Evolutionary conservation across 2,113 vertebrate genomes (phyloP).

Genomic region (Rhizomys pruinosus): DNA sequence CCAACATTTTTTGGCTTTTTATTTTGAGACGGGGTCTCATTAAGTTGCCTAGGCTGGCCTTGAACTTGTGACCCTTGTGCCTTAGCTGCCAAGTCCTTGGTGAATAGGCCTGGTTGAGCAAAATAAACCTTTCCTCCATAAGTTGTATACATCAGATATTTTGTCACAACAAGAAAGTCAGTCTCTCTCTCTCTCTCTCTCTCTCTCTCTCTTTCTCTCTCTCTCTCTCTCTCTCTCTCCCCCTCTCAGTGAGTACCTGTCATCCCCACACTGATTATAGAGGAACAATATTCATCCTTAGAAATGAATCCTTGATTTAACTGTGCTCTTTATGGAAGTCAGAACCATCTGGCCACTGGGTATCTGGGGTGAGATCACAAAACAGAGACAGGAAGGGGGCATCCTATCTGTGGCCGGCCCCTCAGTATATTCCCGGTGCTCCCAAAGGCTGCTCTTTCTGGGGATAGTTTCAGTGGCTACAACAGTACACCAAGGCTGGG

Average conservation of each 20-base stretch:
- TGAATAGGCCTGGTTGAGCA: not conserved
- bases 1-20: not conserved
- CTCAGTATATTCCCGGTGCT: no score
- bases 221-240: no score
- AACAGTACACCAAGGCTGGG: not conserved
- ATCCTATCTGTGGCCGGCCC: not conserved
- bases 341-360: not conserved
- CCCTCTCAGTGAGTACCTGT: no score
- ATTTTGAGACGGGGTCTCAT: not conserved
- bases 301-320: not conserved
- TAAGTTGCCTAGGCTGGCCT: not conserved
- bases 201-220: no score
- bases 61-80: not conserved
- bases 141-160: not conserved
- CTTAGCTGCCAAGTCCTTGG: not conserved
- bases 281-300: not conserved
- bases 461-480: not conserved
- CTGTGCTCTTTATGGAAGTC: not conserved
- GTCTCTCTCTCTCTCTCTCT: no score
- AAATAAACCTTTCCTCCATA: not conserved
- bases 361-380: not conserved
- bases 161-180: not conserved
- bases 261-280: not conserved
- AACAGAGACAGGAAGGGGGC: not conserved
- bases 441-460: not conserved